phyloP scores from a whole-genome alignment of 2,113 vertebrate species.

The Oryctolagus cuniculus region DNA sequence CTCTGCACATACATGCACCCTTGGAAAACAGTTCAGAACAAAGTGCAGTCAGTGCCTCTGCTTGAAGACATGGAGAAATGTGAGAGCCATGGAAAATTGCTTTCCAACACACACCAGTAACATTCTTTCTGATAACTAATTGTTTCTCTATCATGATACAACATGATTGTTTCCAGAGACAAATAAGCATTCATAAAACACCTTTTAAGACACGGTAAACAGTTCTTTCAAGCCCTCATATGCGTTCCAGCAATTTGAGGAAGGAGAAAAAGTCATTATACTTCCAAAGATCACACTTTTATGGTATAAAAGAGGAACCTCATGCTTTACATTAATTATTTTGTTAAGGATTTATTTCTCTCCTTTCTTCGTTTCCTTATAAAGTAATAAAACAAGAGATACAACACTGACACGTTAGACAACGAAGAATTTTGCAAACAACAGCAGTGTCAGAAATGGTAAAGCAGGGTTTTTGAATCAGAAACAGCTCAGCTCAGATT shows the following conservation, averaged over 20 bases:
- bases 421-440: background rate
- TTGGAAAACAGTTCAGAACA: background rate
- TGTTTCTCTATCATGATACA: background rate
- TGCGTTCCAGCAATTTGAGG: background rate
- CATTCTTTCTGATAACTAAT: background rate
- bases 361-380: background rate
- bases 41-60: background rate
- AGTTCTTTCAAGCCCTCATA: background rate
- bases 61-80: background rate
- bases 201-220: background rate
- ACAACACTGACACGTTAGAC: background rate
- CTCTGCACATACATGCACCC: background rate
- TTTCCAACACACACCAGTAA: background rate
- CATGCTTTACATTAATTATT: slow-evolving; percentile 22
- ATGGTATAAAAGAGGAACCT: background rate
- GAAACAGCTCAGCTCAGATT: background rate
- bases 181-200: background rate
- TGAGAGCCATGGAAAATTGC: background rate
- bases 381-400: background rate
- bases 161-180: background rate
- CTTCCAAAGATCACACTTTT: background rate
- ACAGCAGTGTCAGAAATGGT: background rate
- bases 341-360: background rate
- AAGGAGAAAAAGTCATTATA: background rate
- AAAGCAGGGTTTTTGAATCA: background rate